phyloP scores from a whole-genome alignment of 2,113 vertebrate species.

The Corythoichthys haematopterus region DNA sequence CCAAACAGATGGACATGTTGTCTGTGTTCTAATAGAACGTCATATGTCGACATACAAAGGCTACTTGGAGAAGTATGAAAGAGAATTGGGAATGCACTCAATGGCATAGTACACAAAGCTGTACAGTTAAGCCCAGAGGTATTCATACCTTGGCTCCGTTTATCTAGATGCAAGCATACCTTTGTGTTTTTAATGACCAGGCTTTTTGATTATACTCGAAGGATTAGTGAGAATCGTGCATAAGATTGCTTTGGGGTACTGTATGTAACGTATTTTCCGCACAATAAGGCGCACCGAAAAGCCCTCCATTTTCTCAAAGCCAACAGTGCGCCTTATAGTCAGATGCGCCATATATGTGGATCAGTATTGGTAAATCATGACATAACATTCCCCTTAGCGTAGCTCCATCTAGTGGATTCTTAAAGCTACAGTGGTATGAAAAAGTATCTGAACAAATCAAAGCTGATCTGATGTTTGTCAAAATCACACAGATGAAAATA shows the following conservation, averaged over 20 bases:
- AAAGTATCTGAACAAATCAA: too few species aligned
- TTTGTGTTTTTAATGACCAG: background rate
- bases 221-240: background rate
- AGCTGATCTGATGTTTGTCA: too few species aligned
- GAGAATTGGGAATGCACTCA: slow-evolving; percentile 21
- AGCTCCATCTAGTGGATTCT: too few species aligned
- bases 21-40: slow-evolving; percentile 37
- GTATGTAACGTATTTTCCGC: too few species aligned
- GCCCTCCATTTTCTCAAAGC: too few species aligned
- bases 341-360: too few species aligned
- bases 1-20: slow-evolving; percentile 40
- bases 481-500: too few species aligned
- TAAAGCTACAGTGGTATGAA: too few species aligned
- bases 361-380: too few species aligned
- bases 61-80: slow-evolving; percentile 15
- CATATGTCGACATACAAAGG: slow-evolving; percentile 26
- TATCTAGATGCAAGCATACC: background rate
- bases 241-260: background rate
- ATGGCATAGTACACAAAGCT: slow-evolving; percentile 7
- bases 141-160: background rate
- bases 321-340: too few species aligned
- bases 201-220: background rate
- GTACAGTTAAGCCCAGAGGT: background rate
- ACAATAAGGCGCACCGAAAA: too few species aligned
- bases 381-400: too few species aligned